Base-by-base conservation (phyloP, 2,797 vertebrate species). In the Perodicticus potto region DNA sequence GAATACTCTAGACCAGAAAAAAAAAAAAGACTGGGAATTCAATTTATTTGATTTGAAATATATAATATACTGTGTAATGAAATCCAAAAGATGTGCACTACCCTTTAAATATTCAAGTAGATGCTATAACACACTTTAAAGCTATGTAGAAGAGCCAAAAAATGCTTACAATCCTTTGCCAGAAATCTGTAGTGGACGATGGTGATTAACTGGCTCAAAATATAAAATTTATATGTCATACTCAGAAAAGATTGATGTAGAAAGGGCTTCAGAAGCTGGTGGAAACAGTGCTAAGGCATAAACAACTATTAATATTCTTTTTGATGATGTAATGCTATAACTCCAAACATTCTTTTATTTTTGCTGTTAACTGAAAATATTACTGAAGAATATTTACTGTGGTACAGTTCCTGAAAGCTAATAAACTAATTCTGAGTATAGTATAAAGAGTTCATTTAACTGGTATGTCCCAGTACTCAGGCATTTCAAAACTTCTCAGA, bases 21-120 rank as follows among this genome's bases (percentile, higher is more conserved):
- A 59, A 16, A 19, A n/a, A 72, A 57, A 20, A 4, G 1, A 25
- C 25, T 69, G n/a, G 32, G 13, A 94, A 87, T 82, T 78, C 37
- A 49, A 73, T 90, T 87, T 86, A n/a, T 93, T 80, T 93, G 67
- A 82, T 89, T 81, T 94, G 29, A 90, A 97, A 70, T 88, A 34
- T 25, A 63, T 86, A 86, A 78, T 55, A 84, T 34, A 72, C n/a
- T 69, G 86, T 45, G 67, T 27, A 88, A 8, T 86, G 81, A 94
- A 80, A 86, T 69, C n/a, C 14, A 16, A 89, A 77, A 10, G 29
- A 49, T 91, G 34, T 63, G 25, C 53, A 61, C 61, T 70, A 23
- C 5, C 29, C 14, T 96, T 88, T 89, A 72, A 55, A 57, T 87
- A 7, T 73, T 94, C 80, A 67, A n/a, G 16, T 25, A 91, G n/a